Evolutionary conservation across 2,113 vertebrate species (phyloP), one percentile per base, ranked within the genome.

Genomic region (Forbesichthys papilliferus): DNA sequence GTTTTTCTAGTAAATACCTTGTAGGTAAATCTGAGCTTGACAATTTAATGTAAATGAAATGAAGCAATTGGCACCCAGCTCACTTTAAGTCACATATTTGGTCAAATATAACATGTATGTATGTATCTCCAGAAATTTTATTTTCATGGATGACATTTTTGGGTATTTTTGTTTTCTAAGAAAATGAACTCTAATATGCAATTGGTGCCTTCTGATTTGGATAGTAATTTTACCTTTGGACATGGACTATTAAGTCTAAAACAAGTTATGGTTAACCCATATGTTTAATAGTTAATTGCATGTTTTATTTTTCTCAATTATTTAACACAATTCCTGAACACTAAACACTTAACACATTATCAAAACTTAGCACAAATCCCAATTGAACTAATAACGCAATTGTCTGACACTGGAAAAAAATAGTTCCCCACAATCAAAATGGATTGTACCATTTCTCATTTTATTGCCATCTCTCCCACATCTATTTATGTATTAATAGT

Each of bases 131-230:
- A 68, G 34, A 79, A 27, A 27, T 2, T 79, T 82, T 78, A 69
- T 75, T 80, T 66, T 77, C 48, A 57, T 83, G 75, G 77, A 49
- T 72, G 68, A 16, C 73, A 69, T 80, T 77, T 76, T 78, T 81
- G 56, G 51, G 55, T 78, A 33, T 78, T 73, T 84, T 81, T 80
- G 27, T 53, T 86, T 81, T 83, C 53, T 86, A 82, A 81, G 65
- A 56, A 81, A 88, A 87, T 88, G 74, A 82, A 60, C 46, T 14
- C 9, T 1, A 9, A 74, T 48, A 60, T 77, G 78, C 13, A 48
- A 47, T 66, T 54, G 54, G 66, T 73, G 27, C 27, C 27, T 68
- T 81, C 65, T 82, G 64, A 48, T 27, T 69, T 61, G 36, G 36
- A 27, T 27, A 42, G 36, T 5, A 16, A 58, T 36, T 0, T 14